Conservation (phyloP, 2,797 vertebrate genomes). For the Clarias pachynema region DNA sequence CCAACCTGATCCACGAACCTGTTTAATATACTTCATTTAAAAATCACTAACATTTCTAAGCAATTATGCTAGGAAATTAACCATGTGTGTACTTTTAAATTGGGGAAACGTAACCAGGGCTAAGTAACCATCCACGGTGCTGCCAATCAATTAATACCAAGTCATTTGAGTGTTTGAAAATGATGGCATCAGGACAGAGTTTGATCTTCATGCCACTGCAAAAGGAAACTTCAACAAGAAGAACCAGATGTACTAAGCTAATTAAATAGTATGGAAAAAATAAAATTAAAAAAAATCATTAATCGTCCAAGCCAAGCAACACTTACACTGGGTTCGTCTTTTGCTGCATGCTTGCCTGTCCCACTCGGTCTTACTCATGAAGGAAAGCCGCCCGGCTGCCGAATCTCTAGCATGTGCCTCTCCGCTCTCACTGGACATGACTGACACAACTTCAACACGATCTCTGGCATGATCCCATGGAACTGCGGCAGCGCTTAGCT, state of each 20-base stretch:
- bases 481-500: constrained; percentile 53
- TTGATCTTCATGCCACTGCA: not conserved
- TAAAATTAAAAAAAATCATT: not conserved
- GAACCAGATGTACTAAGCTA: not conserved
- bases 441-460: constrained; percentile 58
- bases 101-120: not conserved
- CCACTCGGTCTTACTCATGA: constrained; percentile 64
- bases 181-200: not conserved
- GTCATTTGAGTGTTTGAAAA: not conserved
- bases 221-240: not conserved
- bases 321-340: constrained; percentile 78
- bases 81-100: not conserved
- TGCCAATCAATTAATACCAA: not conserved
- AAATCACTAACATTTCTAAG: not conserved
- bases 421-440: constrained; percentile 37
- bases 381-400: constrained; percentile 60
- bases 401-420: constrained; percentile 28
- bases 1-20: not conserved
- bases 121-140: not conserved
- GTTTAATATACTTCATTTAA: not conserved
- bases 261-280: not conserved
- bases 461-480: constrained; percentile 61
- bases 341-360: constrained; percentile 75
- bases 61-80: not conserved
- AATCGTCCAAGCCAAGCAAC: constrained; percentile 43